phyloP scores from a whole-genome alignment of 2,113 vertebrate genomes.

The Blennius ocellaris region DNA sequence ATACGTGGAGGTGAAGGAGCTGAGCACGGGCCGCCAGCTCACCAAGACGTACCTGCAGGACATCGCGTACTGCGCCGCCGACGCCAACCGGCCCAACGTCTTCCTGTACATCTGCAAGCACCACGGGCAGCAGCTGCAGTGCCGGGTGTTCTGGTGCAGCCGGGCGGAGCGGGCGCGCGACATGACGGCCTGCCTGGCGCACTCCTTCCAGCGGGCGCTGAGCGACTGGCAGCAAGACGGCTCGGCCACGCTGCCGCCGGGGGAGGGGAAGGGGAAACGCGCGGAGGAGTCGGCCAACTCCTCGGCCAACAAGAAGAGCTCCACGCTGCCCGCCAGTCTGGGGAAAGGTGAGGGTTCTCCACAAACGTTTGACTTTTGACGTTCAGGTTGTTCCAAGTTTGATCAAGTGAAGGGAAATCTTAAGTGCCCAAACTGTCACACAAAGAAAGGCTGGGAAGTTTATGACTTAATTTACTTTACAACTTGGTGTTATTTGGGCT shows the following conservation, averaged over 20 bases:
- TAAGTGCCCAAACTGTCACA: too few species aligned
- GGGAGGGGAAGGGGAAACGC: conserved; percentile 42
- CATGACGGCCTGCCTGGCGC: conserved; percentile 83
- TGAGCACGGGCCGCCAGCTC: conserved; percentile 85
- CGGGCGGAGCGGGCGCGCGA: conserved; percentile 81
- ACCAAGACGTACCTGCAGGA: conserved; percentile 87
- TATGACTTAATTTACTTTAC: too few species aligned
- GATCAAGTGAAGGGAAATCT: too few species aligned
- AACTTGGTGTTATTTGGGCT: too few species aligned
- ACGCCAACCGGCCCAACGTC: conserved; percentile 79
- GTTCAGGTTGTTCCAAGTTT: too few species aligned
- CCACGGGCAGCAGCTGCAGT: conserved; percentile 85
- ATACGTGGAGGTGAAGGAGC: conserved; percentile 87
- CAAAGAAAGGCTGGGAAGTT: too few species aligned
- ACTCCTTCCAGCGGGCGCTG: conserved; percentile 84
- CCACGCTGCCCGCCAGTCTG: conserved; percentile 79
- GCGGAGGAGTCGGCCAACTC: conserved; percentile 62
- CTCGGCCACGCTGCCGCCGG: conserved; percentile 52
- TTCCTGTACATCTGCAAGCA: conserved; percentile 87
- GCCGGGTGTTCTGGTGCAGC: conserved; percentile 86
- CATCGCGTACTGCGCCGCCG: conserved; percentile 84
- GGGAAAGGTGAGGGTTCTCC: conserved; percentile 79
- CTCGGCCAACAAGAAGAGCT: conserved; percentile 62
- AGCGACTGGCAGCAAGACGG: conserved; percentile 82
- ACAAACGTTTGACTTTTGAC: too few species aligned